Evolutionary conservation across 2,888 invertebrate species (phyloP).

Genomic region (Drosophila kambysellisi): DNA sequence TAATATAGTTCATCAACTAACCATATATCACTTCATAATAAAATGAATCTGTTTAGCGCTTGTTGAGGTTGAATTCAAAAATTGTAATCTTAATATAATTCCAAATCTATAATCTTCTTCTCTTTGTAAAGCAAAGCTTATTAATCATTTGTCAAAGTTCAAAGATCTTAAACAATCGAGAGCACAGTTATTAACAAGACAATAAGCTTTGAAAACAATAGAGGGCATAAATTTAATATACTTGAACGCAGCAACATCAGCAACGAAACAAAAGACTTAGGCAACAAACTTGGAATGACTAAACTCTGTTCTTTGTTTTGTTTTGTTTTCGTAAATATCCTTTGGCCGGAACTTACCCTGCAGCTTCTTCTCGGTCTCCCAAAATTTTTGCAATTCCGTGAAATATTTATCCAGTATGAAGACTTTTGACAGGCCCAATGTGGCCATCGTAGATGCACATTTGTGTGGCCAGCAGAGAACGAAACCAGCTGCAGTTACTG

Average conservation of each 20-base stretch:
- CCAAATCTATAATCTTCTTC: background rate
- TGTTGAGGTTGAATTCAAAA: background rate
- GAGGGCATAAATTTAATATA: conserved; percentile 1
- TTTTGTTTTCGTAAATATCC: conserved; percentile 1
- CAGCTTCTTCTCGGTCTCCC: conserved; percentile 98
- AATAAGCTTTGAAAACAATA: conserved; percentile 27
- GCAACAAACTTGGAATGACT: conserved; percentile 49
- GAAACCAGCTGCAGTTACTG: conserved; percentile 29
- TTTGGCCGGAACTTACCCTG: conserved; percentile 90
- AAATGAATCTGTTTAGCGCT: background rate
- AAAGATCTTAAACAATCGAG: conserved; percentile 15
- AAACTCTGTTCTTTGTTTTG: background rate
- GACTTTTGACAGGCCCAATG: conserved; percentile 97
- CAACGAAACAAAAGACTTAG: conserved; percentile 56
- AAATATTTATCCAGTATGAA: conserved; percentile 99
- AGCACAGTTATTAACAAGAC: conserved; percentile 20
- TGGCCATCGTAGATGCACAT: conserved; percentile 90
- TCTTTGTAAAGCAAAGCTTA: background rate
- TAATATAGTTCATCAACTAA: background rate
- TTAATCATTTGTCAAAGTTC: conserved; percentile 18
- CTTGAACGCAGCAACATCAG: background rate
- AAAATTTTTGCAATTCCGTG: conserved; percentile 97
- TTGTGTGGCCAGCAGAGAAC: conserved; percentile 72
- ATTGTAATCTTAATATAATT: background rate
- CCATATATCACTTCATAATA: background rate